phyloP scores from a whole-genome alignment of 1,140 invertebrate genomes.

The Ceratosolen solmsi region DNA sequence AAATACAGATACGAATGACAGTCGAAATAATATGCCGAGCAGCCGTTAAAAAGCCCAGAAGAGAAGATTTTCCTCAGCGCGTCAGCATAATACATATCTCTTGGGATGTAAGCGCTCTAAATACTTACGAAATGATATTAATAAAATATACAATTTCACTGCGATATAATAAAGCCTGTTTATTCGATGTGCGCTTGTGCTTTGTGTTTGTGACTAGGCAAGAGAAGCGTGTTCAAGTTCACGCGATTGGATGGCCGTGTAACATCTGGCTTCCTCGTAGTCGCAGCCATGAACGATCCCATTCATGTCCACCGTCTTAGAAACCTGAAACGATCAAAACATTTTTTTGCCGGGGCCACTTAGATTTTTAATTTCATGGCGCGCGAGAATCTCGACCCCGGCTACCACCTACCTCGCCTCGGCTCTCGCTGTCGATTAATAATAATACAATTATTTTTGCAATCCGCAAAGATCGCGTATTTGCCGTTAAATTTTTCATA shows the following conservation, averaged over 20 bases:
- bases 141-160: constrained; percentile 29
- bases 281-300: constrained; percentile 53
- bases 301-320: constrained; percentile 68
- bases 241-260: constrained; percentile 11
- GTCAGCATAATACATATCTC: background rate
- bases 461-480: background rate
- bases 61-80: too few relatives aligned
- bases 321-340: constrained; percentile 72
- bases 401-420: background rate
- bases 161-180: background rate
- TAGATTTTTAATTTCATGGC: constrained; percentile 8
- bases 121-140: constrained; percentile 2
- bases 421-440: background rate
- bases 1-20: too few relatives aligned
- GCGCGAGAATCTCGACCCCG: background rate
- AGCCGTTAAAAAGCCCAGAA: too few relatives aligned
- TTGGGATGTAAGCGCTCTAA: background rate
- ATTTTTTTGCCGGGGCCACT: constrained; percentile 60
- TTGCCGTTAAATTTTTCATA: background rate
- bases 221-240: background rate
- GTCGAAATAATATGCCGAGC: too few relatives aligned
- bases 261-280: constrained; percentile 50
- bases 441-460: background rate
- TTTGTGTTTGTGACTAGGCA: background rate
- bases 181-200: background rate